Evolutionary conservation across 1,140 invertebrate species (phyloP), one percentile per base, ranked within the genome.

Genomic region (Cyclina sinensis): DNA sequence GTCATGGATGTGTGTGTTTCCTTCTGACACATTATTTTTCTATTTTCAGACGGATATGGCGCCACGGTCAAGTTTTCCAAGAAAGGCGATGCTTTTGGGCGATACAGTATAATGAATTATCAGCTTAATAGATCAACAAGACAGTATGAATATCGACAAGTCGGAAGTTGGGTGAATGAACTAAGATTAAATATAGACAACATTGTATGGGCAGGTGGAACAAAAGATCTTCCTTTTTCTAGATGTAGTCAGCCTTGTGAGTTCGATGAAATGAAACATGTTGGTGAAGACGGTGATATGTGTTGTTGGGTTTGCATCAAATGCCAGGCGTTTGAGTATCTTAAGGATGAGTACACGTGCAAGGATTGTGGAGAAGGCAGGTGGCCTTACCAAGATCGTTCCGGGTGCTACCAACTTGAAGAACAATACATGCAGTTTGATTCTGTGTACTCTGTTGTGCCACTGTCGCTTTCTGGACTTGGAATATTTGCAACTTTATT

Each of bases 251-350:
- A 96, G 32, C 96, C 96, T 39, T 97, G 97, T 91, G 95, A 96
- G 37, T 93, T 96, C n/a, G 97, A 97, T 48, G 96, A 97, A 95
- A 98, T 98, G 85, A 99, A 99, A 96, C 97, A 98, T 95, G 98
- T 98, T 94, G 97, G 98, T 27, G 98, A 98, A 94, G 84, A 90
- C 21, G 98, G 98, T 0, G 98, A 99, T 94, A 99, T 98, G 94
- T 99, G 98, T 95, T 99, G 98, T 68, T 95, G 94, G 94, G 88
- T 94, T 1, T 97, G 97, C 89, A 96, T 96, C 32, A 95, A 96
- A 79, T 97, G 97, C 92, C 96, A 97, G 5, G 90, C 94, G 0
- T 97, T 96, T 90, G 96, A 97, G 92, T 97, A 96, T 90, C 95
- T 97, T 24, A 91, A 95, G 21, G 96, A 97, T 90, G 96, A 97